These are phyloP conservation scores for Suricata suricatta DNA, from an alignment of 2,113 vertebrate species.

Conservation along the genomic window DNA sequence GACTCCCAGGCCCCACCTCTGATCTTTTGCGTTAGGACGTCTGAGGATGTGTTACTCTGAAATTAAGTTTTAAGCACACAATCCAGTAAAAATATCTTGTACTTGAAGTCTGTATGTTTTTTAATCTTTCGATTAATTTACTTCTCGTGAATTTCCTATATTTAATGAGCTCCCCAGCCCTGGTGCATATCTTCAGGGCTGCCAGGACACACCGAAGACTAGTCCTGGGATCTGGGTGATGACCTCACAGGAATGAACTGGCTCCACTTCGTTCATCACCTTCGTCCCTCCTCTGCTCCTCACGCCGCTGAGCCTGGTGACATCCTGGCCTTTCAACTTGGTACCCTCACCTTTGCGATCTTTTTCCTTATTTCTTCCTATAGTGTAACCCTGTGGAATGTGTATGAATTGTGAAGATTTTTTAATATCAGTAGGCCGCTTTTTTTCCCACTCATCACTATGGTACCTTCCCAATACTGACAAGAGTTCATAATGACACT, in stretches of 20 bases:
- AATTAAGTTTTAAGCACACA: background rate
- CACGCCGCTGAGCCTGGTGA: background rate
- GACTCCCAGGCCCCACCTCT: background rate
- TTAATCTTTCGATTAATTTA: background rate
- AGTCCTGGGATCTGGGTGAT: background rate
- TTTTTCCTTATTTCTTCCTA: background rate
- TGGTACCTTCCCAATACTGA: background rate
- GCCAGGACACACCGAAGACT: background rate
- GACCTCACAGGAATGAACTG: background rate
- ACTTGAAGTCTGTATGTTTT: background rate
- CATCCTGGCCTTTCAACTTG: background rate
- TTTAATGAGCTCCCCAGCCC: background rate
- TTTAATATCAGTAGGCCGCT: background rate
- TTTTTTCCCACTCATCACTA: background rate
- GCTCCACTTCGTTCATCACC: background rate
- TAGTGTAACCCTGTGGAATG: background rate
- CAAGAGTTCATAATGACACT: background rate
- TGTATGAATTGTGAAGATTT: background rate
- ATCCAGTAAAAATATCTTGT: background rate
- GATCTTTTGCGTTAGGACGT: background rate
- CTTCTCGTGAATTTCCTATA: background rate
- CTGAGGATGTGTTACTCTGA: background rate
- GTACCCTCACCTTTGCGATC: background rate
- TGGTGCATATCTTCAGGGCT: background rate
- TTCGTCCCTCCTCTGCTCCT: background rate